Percentiles rank a stretch among this genome's conserved stretches.
Evolutionary conservation across 2,113 vertebrate genomes (phyloP).

Genomic region (Bombycilla garrulus): DNA sequence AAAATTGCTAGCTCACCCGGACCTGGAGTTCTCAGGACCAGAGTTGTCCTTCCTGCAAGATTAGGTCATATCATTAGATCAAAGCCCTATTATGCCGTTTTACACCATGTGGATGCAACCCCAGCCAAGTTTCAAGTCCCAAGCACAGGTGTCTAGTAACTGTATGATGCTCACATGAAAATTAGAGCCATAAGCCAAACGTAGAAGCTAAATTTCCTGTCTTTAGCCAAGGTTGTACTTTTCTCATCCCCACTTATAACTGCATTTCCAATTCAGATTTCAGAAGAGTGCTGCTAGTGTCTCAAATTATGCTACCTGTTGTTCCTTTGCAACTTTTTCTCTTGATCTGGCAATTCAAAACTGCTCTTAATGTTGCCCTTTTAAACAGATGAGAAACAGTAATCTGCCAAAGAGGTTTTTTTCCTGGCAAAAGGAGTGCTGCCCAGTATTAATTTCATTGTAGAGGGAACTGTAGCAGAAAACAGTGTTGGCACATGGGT

Average conservation of each 20-base stretch:
- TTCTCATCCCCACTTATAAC: background rate
- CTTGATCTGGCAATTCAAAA: background rate
- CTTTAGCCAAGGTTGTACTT: background rate
- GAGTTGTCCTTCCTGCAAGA: constrained; percentile 32
- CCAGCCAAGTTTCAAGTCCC: constrained; percentile 33
- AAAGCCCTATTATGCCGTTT: constrained; percentile 20
- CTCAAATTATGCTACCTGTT: background rate
- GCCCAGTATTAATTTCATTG: background rate
- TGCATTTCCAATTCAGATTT: background rate
- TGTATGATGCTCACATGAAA: background rate
- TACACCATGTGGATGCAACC: background rate
- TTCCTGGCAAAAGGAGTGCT: background rate
- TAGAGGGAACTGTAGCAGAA: background rate
- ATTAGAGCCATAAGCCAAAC: background rate
- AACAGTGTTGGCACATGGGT: background rate
- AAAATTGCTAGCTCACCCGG: background rate
- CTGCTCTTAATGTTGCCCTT: background rate
- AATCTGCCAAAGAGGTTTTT: background rate
- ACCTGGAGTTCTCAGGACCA: background rate
- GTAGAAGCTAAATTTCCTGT: background rate
- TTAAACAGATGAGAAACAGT: background rate
- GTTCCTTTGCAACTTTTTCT: background rate
- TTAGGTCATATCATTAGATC: constrained; percentile 44
- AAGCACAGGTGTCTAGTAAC: background rate
- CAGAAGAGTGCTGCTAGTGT: background rate